Evolutionary conservation across 2,888 invertebrate genomes (phyloP).

Genomic region (Seira musarum): DNA sequence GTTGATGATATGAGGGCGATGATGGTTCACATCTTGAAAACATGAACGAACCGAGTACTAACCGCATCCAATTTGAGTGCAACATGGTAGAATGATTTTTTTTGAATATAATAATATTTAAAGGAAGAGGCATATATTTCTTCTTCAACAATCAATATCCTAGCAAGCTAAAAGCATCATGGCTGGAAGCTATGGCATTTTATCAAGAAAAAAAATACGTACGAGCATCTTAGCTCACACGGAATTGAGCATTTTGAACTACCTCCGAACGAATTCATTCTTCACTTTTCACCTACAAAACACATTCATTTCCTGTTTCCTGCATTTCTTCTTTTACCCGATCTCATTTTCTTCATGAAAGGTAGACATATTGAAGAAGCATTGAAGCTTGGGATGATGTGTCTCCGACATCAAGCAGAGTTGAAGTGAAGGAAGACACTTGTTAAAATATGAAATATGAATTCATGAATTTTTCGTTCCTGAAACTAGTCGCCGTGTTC

Average conservation of each 20-base stretch:
- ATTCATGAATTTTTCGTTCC: background rate
- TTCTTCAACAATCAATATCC: slow-evolving; percentile 5
- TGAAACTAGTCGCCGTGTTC: too few species aligned
- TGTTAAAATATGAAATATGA: slow-evolving; percentile 7
- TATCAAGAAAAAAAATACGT: background rate
- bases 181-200: background rate
- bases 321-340: background rate
- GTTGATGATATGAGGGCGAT: background rate
- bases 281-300: slow-evolving; percentile 10
- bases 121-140: slow-evolving; percentile 21
- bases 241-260: too few species aligned
- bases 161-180: slow-evolving; percentile 4
- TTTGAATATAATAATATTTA: slow-evolving; percentile 5
- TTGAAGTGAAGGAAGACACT: background rate
- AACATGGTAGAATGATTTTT: background rate
- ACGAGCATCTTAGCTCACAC: too few species aligned
- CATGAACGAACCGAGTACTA: background rate
- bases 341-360: background rate
- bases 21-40: background rate
- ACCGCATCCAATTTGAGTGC: background rate
- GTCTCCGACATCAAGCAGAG: slow-evolving; percentile 20
- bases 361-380: slow-evolving; percentile 47
- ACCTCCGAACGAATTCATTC: too few species aligned
- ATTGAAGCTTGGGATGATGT: slow-evolving; percentile 52
- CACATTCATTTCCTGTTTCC: slow-evolving; percentile 15